Conservation (phyloP, 1,140 invertebrate genomes). For the Cotesia glomerata region DNA sequence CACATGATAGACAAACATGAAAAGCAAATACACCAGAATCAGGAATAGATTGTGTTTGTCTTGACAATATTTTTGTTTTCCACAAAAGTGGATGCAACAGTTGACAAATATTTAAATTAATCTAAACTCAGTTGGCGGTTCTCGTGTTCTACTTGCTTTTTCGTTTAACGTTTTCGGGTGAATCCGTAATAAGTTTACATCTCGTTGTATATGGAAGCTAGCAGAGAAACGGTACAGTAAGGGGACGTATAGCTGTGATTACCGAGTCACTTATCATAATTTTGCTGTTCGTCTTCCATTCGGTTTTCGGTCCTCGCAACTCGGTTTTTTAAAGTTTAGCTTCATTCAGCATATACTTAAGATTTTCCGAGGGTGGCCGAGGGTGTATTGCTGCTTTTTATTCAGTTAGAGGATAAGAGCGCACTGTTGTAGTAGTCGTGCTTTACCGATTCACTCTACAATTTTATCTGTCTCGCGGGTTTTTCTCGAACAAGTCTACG, state of each 20-base stretch:
- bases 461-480: not conserved
- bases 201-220: too few relatives aligned
- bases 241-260: conserved; percentile 29
- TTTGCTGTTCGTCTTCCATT: conserved; percentile 24
- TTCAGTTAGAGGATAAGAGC: conserved; percentile 9
- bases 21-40: too few relatives aligned
- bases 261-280: conserved; percentile 36
- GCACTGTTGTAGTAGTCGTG: not conserved
- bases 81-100: too few relatives aligned
- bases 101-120: too few relatives aligned
- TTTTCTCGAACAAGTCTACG: conserved; percentile 3
- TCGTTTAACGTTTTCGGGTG: too few relatives aligned
- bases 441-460: conserved; percentile 5
- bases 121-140: too few relatives aligned
- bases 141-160: too few relatives aligned
- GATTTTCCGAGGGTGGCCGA: too few relatives aligned
- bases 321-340: not conserved
- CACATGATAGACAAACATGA: too few relatives aligned
- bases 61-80: too few relatives aligned
- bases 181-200: too few relatives aligned
- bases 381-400: not conserved
- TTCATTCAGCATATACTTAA: not conserved
- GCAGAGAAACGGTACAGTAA: not conserved
- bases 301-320: not conserved
- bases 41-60: too few relatives aligned